Conservation (phyloP, 2,797 vertebrate species). For the Oreochromis mossambicus region DNA sequence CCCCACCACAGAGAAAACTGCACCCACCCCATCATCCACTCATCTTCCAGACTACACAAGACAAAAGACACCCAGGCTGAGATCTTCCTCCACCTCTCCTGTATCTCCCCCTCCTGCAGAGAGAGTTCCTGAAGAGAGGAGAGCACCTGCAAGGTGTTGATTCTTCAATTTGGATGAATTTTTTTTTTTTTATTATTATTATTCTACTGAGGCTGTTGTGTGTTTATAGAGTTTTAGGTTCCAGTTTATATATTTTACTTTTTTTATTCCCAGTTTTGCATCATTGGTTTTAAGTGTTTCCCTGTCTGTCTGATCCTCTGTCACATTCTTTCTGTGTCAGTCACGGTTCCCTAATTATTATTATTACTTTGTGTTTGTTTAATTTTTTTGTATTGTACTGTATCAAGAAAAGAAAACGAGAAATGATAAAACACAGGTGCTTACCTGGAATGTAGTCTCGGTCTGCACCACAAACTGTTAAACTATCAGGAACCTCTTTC, state of each 20-base stretch:
- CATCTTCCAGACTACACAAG: no score
- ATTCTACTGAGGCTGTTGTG: fast-evolving
- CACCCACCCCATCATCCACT: no score
- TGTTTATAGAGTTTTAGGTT: background rate
- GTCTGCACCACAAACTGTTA: background rate
- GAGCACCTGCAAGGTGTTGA: no score
- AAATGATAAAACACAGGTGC: background rate
- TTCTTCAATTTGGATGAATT: no score
- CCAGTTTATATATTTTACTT: background rate
- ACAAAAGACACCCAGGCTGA: no score
- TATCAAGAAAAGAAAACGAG: fast-evolving
- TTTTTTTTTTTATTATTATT: no score
- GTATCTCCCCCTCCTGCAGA: no score
- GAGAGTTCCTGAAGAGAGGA: no score
- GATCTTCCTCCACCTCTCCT: no score
- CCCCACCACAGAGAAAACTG: no score
- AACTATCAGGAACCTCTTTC: background rate
- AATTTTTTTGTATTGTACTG: fast-evolving
- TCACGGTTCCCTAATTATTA: no score
- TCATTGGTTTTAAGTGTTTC: background rate
- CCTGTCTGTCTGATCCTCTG: no score
- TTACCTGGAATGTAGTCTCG: background rate
- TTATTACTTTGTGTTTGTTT: background rate
- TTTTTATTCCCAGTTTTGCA: background rate
- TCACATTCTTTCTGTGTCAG: background rate